These are phyloP conservation scores for Sylvia borin DNA, from an alignment of 2,797 vertebrate genomes.

Conservation along the genomic window DNA sequence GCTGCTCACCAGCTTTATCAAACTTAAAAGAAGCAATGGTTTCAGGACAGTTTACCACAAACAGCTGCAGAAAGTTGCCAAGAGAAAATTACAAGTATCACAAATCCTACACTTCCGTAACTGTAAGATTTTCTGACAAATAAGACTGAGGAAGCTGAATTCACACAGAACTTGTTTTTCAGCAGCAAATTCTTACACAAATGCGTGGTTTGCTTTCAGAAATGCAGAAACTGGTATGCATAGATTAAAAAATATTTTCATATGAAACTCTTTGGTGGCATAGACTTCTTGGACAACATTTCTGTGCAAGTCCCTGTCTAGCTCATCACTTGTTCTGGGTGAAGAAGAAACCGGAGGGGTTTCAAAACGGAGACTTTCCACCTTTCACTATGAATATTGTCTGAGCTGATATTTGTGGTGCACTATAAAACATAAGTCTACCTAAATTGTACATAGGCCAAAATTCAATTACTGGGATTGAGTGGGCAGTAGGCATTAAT, in stretches of 20 bases:
- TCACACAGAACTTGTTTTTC: neutral
- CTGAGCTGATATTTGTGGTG: neutral
- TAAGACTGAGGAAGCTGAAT: neutral
- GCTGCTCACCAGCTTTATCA: neutral
- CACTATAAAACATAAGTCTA: neutral
- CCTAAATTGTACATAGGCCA: neutral
- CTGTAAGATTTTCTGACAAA: neutral
- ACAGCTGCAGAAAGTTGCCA: neutral
- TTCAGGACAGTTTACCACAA: neutral
- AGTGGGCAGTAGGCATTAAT: neutral
- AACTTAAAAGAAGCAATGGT: neutral
- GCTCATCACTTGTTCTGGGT: neutral
- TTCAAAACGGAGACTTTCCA: neutral
- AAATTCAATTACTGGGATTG: neutral
- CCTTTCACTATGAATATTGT: neutral
- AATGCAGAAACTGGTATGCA: neutral
- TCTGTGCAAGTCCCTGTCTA: neutral
- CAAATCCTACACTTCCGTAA: neutral
- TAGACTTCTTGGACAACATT: neutral
- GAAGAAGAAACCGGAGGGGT: neutral
- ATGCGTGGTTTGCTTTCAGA: neutral
- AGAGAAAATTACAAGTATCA: neutral
- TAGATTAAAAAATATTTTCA: neutral
- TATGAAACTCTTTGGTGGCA: neutral
- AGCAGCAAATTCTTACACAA: neutral